These are phyloP conservation scores for Apaloderma vittatum DNA, from an alignment of 2,113 vertebrate species.

Conservation along the genomic window DNA sequence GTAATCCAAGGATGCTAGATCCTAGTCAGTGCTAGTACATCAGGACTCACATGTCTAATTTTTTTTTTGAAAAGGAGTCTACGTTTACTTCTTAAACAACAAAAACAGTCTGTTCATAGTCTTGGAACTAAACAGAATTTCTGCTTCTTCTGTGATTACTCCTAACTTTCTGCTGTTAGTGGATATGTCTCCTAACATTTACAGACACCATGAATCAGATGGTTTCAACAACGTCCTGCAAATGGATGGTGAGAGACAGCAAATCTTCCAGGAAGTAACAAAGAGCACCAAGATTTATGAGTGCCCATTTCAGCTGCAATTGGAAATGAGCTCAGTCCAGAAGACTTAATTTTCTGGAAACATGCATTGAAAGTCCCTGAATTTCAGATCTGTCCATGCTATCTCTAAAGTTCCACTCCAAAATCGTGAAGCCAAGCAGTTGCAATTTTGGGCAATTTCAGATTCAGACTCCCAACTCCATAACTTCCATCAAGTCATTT, in stretches of 20 bases:
- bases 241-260: neutral
- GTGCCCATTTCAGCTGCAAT: neutral
- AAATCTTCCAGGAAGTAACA: neutral
- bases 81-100: neutral
- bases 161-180: neutral
- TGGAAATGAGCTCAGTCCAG: neutral
- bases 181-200: neutral
- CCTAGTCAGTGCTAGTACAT: neutral
- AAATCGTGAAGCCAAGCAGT: neutral
- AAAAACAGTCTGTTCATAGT: neutral
- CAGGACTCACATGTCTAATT: rapidly evolving
- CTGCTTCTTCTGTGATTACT: neutral
- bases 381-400: neutral
- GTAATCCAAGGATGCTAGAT: neutral
- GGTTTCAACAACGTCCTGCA: neutral
- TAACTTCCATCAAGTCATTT: neutral
- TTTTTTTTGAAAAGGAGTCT: neutral
- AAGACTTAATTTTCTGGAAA: neutral
- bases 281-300: neutral
- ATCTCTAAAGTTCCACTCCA: neutral
- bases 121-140: neutral
- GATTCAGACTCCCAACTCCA: neutral
- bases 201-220: neutral
- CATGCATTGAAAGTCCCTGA: neutral
- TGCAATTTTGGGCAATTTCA: neutral